A percentile compares a stretch with the other conserved stretches of the same genome.
Evolutionary conservation across 2,888 invertebrate genomes (phyloP).

Genomic region (Hemithea aestivaria): DNA sequence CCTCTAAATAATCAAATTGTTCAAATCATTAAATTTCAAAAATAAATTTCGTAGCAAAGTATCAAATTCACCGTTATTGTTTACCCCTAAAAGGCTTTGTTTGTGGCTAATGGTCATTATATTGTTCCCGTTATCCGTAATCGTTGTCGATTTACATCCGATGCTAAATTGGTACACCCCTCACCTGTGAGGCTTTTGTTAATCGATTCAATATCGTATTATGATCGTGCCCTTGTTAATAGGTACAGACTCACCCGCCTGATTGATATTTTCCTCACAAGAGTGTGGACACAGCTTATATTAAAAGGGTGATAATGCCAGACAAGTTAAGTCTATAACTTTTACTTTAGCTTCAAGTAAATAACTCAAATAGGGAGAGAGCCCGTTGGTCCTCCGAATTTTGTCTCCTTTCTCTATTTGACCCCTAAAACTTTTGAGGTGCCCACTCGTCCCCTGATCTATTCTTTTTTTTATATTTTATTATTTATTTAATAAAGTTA

Average conservation of each 20-base stretch:
- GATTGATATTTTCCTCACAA: slow-evolving; percentile 4
- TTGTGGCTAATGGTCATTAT: slow-evolving; percentile 27
- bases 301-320: too few relatives aligned
- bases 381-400: too few relatives aligned
- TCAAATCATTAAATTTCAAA: slow-evolving; percentile 12
- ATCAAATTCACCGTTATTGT: slow-evolving; percentile 23
- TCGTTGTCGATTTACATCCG: slow-evolving; percentile 30
- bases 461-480: too few relatives aligned
- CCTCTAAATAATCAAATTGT: slow-evolving; percentile 10
- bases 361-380: too few relatives aligned
- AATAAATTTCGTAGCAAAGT: slow-evolving; percentile 13
- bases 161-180: slow-evolving; percentile 27
- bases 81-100: slow-evolving; percentile 21
- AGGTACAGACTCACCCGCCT: slow-evolving; percentile 5
- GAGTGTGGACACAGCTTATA: too few relatives aligned
- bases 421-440: too few relatives aligned
- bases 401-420: too few relatives aligned
- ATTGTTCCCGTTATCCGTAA: slow-evolving; percentile 26
- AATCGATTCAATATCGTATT: slow-evolving; percentile 25
- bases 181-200: slow-evolving; percentile 24
- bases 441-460: too few relatives aligned
- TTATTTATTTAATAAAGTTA: too few relatives aligned
- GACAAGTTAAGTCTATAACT: too few relatives aligned
- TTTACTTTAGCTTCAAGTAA: too few relatives aligned
- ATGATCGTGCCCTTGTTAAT: slow-evolving; percentile 10